Evolutionary conservation across 2,888 invertebrate species (phyloP).

Genomic region (Macaria liturata): DNA sequence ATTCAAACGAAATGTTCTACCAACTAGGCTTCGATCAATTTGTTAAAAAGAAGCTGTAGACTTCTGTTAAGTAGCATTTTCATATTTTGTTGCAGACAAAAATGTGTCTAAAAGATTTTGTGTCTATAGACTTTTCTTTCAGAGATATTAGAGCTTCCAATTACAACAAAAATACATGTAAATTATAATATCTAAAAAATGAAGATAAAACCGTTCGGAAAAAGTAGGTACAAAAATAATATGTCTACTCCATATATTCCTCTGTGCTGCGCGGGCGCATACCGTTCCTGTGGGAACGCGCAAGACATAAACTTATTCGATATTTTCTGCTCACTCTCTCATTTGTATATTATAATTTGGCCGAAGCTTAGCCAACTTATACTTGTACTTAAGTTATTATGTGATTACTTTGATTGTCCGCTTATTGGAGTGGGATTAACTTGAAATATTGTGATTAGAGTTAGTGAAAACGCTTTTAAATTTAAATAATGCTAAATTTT

Average conservation of each 20-base stretch:
- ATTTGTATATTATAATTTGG: conserved; percentile 82
- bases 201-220: too few relatives aligned
- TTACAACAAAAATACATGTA: too few relatives aligned
- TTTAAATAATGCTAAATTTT: too few relatives aligned
- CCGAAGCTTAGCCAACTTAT: conserved; percentile 47
- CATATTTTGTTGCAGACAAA: too few relatives aligned
- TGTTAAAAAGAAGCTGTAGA: too few relatives aligned
- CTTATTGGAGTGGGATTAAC: conserved; percentile 34
- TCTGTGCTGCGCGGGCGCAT: conserved; percentile 59
- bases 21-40: too few relatives aligned
- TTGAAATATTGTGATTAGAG: conserved; percentile 25
- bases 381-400: conserved; percentile 60
- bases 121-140: too few relatives aligned
- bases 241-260: conserved; percentile 45
- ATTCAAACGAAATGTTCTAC: too few relatives aligned
- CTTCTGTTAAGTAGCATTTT: too few relatives aligned
- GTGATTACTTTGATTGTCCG: conserved; percentile 54
- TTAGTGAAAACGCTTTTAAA: background rate
- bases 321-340: conserved; percentile 81
- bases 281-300: conserved; percentile 82
- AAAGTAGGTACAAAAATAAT: background rate
- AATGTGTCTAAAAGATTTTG: too few relatives aligned
- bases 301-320: conserved; percentile 81
- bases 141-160: too few relatives aligned
- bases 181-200: too few relatives aligned